Evolutionary conservation across 2,888 invertebrate genomes (phyloP), one percentile per base, ranked within the genome.

Genomic region (Hipparchia sbordonii): DNA sequence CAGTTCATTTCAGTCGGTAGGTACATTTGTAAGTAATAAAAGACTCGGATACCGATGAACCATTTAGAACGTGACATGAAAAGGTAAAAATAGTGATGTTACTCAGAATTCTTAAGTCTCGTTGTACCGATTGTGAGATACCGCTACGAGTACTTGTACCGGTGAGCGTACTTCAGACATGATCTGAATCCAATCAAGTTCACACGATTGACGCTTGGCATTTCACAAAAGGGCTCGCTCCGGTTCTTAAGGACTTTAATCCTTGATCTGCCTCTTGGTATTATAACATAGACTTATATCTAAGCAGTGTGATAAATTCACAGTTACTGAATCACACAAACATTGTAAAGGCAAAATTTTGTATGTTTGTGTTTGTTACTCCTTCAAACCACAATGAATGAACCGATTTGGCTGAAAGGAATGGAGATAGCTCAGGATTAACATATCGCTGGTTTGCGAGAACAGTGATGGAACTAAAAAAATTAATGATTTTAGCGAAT

Each of bases 171-270:
- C 65, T 65, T 65, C 65, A 65, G 52, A 33, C 6, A 65, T 23
- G 52, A 51, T 52, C 10, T 52, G 23, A 65, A 52, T 52, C 65
- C 63, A 65, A 65, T 65, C 65, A 65, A 52, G 65, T 65, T 23
- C 23, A 63, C 52, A 51, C 65, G 33, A 65, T 65, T 65, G 65
- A 65, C 33, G 52, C 65, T 65, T 52, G 52, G 23, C 48, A 2
- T 51, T 9, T 1, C 23, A 48, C 48, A 48, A 48, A 63, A 9
- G 63, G 13, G 13, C 63, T 48, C 48, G 63, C 65, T 33, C 10
- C 48, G 8, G 51, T 23, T 33, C 52, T 33, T 52, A 12, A 65
- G 52, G 52, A 65, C 65, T 51, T 39, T 51, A 52, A 65, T 33
- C 52, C 52, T 33, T 12, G 52, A 52, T 51, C 65, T 65, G 23